Evolutionary conservation across 2,797 vertebrate genomes (phyloP).

Genomic region (Epinephelus coioides): DNA sequence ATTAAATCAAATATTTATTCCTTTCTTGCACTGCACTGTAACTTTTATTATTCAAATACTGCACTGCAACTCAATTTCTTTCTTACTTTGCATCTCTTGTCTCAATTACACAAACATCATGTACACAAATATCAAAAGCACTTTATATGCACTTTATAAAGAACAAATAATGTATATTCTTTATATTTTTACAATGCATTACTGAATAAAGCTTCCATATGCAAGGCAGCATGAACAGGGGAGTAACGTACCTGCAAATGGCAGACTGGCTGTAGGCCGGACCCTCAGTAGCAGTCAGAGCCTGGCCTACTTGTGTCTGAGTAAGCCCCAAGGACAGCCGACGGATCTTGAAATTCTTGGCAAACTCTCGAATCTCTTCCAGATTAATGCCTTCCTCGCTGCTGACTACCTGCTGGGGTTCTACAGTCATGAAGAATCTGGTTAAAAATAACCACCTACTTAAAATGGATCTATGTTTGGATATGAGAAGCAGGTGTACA

Average conservation of each 20-base stretch:
- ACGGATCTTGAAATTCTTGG: constrained; percentile 99
- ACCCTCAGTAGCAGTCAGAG: constrained; percentile 95
- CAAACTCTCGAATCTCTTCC: constrained; percentile 98
- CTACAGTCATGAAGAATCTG: constrained; percentile 73
- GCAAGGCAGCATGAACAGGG: not conserved
- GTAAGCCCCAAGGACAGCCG: constrained; percentile 95
- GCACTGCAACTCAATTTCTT: too few relatives aligned
- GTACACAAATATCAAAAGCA: not conserved
- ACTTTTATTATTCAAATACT: too few relatives aligned
- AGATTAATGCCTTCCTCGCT: constrained; percentile 96
- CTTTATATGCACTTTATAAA: not conserved
- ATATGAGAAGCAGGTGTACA: constrained; percentile 71
- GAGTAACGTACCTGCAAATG: constrained; percentile 92
- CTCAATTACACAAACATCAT: too few relatives aligned
- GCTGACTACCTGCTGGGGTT: constrained; percentile 87
- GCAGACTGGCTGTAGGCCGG: constrained; percentile 98
- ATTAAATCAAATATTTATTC: too few relatives aligned
- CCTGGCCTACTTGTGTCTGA: constrained; percentile 98
- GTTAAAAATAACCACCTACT: constrained; percentile 68
- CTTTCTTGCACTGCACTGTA: too few relatives aligned
- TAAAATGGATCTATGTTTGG: constrained; percentile 44
- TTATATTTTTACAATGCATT: not conserved
- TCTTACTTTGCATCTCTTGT: too few relatives aligned
- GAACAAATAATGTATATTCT: not conserved
- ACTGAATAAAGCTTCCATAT: not conserved